phyloP scores from a whole-genome alignment of 2,797 vertebrate genomes.

The Lithobates sylvaticus region DNA sequence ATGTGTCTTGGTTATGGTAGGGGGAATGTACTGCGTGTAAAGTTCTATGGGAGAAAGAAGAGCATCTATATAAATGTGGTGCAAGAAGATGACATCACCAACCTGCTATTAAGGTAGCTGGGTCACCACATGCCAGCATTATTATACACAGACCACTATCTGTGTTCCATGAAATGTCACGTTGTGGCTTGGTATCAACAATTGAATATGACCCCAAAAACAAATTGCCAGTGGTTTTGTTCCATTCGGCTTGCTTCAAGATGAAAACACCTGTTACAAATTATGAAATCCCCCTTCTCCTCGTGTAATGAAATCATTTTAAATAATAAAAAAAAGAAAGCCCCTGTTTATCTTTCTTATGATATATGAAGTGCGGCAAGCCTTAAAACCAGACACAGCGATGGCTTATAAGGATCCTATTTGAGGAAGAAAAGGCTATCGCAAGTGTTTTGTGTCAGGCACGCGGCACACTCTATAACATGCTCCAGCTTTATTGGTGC shows the following conservation, averaged over 20 bases:
- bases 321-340: slow-evolving; percentile 59
- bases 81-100: slow-evolving; percentile 35
- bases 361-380: slow-evolving; percentile 46
- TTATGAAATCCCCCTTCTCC: slow-evolving; percentile 65
- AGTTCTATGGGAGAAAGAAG: neutral
- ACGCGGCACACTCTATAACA: slow-evolving; percentile 51
- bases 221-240: slow-evolving; percentile 51
- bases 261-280: slow-evolving; percentile 67
- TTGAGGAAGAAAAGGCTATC: slow-evolving; percentile 59
- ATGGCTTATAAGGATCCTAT: slow-evolving; percentile 59
- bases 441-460: slow-evolving; percentile 61
- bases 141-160: slow-evolving; percentile 48
- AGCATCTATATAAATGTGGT: slow-evolving; percentile 40
- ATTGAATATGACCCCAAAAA: slow-evolving; percentile 55
- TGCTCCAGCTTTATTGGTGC: slow-evolving; percentile 38
- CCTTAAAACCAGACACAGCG: slow-evolving; percentile 59
- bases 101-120: slow-evolving; percentile 23
- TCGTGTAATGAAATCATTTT: slow-evolving; percentile 68
- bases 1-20: neutral
- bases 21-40: neutral
- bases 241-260: slow-evolving; percentile 34
- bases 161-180: slow-evolving; percentile 48
- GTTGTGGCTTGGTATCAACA: slow-evolving; percentile 49
- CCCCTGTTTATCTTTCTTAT: slow-evolving; percentile 60
- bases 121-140: slow-evolving; percentile 31